Conservation (phyloP, 37 sponge, comb jelly and placozoan species). For the Aplysina aerophoba region DNA sequence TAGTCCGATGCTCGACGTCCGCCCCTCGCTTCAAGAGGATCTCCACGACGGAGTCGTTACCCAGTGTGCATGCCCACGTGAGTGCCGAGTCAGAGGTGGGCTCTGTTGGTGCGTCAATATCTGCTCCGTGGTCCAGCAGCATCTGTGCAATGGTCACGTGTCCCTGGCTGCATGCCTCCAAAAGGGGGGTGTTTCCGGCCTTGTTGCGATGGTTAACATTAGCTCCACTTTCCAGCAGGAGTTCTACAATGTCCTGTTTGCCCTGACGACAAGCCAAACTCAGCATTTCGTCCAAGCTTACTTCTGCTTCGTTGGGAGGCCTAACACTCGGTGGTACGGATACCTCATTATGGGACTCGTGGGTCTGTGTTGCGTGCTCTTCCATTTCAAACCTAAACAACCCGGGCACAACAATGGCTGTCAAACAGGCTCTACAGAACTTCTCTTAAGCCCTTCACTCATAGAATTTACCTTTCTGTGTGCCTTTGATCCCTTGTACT, state of each 20-base stretch:
- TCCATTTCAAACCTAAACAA: constrained; percentile 4
- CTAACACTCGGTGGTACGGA: constrained; percentile 3
- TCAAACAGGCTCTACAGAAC: too few relatives aligned
- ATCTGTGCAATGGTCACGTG: constrained; percentile 89
- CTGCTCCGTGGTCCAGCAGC: constrained; percentile 89
- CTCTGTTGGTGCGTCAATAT: constrained; percentile 95
- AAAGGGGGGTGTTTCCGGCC: constrained; percentile 96
- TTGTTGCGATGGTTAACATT: constrained; percentile 94
- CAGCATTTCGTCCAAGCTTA: constrained; percentile 98
- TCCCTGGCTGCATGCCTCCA: constrained; percentile 99
- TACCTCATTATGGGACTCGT: not conserved
- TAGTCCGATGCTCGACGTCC: constrained; percentile 93
- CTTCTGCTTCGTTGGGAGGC: constrained; percentile 73
- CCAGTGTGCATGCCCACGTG: constrained; percentile 99
- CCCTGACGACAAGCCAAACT: constrained; percentile 98
- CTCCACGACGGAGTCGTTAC: constrained; percentile 89
- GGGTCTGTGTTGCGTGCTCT: constrained; percentile 30
- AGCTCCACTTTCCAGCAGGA: constrained; percentile 97
- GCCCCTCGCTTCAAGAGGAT: constrained; percentile 86
- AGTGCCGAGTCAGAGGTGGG: constrained; percentile 95
- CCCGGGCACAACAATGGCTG: too few relatives aligned
- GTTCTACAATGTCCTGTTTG: constrained; percentile 98
- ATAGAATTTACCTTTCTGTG: not conserved
- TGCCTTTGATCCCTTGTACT: not conserved
- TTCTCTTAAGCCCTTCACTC: too few relatives aligned